Conservation (phyloP, 2,888 invertebrate genomes). For the Phragmatobia fuliginosa region DNA sequence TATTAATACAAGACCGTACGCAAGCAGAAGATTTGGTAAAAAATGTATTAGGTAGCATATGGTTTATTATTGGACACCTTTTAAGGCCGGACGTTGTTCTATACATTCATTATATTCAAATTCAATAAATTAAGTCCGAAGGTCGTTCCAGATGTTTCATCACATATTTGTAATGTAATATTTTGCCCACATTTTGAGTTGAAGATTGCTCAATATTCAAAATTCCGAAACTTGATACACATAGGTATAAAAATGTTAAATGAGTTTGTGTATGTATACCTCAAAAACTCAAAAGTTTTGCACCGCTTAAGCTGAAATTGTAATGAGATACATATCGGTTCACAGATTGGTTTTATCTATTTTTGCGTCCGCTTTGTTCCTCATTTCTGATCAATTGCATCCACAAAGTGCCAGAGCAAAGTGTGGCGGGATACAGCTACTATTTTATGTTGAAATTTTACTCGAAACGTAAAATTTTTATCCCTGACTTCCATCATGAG, state of each 20-base stretch:
- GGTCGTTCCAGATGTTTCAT: slow-evolving; percentile 1
- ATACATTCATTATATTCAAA: neutral
- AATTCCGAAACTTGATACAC: neutral
- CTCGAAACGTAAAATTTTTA: neutral
- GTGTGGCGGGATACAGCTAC: no score
- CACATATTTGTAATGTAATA: neutral
- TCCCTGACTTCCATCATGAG: no score
- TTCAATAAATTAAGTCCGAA: slow-evolving; percentile 16
- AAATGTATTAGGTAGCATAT: slow-evolving; percentile 30
- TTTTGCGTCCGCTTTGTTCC: no score
- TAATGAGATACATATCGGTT: no score
- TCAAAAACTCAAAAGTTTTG: no score
- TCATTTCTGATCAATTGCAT: no score
- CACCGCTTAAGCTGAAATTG: no score
- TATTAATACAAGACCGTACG: slow-evolving; percentile 44
- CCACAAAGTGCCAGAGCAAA: no score
- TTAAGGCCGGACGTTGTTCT: slow-evolving; percentile 6
- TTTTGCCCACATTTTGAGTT: neutral
- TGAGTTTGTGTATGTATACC: no score
- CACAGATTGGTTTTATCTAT: no score
- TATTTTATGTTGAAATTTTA: no score
- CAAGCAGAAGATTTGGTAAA: slow-evolving; percentile 25
- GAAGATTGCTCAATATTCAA: neutral
- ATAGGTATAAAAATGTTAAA: no score
- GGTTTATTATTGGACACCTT: slow-evolving; percentile 12